phyloP scores from a whole-genome alignment of 1,140 invertebrate species.

The Drosophila fuyamai region DNA sequence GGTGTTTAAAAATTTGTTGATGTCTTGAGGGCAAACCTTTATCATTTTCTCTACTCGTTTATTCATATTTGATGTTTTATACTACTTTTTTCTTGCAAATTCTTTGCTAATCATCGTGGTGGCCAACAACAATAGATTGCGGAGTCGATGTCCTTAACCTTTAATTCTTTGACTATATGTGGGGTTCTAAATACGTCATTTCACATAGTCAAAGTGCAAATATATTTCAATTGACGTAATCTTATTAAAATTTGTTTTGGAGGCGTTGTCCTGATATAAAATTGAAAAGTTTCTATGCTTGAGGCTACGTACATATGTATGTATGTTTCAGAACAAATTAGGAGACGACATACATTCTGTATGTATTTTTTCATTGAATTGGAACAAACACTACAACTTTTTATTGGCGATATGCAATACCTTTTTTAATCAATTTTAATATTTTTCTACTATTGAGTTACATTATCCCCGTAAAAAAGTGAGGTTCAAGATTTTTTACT shows the following conservation, averaged over 20 bases:
- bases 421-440: no score
- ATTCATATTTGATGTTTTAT: not conserved
- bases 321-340: no score
- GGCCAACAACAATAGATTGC: not conserved
- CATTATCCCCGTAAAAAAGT: no score
- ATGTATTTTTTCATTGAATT: no score
- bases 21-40: not conserved
- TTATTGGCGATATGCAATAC: no score
- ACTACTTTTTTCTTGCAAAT: not conserved
- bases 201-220: not conserved
- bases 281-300: no score
- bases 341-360: no score
- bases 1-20: not conserved
- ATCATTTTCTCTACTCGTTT: conserved; percentile 1
- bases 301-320: no score
- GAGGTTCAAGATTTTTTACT: no score
- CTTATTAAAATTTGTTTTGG: not conserved
- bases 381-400: no score
- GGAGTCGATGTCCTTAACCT: conserved; percentile 21
- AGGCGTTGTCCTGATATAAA: no score
- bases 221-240: conserved; percentile 2
- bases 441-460: no score
- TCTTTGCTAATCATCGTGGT: not conserved
- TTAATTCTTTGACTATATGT: conserved; percentile 3
- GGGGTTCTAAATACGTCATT: conserved; percentile 10